A percentile compares a stretch with the other conserved stretches of the same genome.
Conservation (phyloP, 2,113 vertebrate species). For the Chaetops frenatus region DNA sequence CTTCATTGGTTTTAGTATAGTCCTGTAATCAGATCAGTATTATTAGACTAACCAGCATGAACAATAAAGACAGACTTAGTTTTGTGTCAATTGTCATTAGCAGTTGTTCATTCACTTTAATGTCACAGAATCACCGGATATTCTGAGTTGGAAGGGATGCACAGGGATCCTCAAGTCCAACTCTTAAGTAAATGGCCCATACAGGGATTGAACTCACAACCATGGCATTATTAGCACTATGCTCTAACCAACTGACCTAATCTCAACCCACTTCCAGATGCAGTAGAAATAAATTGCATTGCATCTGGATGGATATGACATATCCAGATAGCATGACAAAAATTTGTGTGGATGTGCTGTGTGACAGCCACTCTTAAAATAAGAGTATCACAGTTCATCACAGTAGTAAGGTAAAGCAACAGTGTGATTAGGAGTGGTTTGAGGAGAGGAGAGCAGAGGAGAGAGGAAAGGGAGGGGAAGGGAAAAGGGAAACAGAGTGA, state of each 20-base stretch:
- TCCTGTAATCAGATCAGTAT: neutral
- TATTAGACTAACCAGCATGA: neutral
- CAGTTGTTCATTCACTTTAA: neutral
- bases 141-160: neutral
- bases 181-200: neutral
- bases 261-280: neutral
- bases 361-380: neutral
- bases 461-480: neutral
- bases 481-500: neutral
- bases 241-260: neutral
- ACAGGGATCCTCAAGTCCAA: neutral
- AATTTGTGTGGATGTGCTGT: neutral
- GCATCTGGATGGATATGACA: neutral
- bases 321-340: neutral
- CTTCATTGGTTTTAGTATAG: neutral
- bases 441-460: neutral
- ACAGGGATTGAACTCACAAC: neutral
- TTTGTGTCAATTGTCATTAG: neutral
- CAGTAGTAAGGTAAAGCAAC: neutral
- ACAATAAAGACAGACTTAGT: neutral
- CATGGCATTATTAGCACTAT: neutral
- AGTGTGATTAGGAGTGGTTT: neutral
- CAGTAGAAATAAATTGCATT: neutral
- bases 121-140: neutral
- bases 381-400: neutral